Conservation (phyloP, 2,113 vertebrate genomes). For the Elaphurus davidianus region DNA sequence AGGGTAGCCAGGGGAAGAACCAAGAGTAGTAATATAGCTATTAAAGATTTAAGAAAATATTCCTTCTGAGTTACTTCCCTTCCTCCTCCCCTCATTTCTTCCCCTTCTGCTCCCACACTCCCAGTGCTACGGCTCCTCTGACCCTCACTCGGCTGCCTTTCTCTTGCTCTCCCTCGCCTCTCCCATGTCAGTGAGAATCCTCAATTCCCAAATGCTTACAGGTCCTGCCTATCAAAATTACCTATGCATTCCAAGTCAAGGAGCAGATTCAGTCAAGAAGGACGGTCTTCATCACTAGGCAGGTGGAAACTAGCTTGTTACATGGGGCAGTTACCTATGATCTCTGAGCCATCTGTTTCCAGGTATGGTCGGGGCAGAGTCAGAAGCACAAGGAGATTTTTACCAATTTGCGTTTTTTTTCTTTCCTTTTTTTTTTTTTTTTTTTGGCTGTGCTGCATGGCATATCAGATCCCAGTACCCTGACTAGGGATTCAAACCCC, state of each 20-base stretch:
- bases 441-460: not conserved
- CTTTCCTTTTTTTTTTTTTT: not conserved
- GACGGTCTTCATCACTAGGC: accelerated
- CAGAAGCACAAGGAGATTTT: not conserved
- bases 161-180: not conserved
- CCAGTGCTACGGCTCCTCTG: not conserved
- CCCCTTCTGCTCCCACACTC: not conserved
- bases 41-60: not conserved
- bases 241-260: not conserved
- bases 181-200: not conserved
- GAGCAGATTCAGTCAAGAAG: not conserved
- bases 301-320: not conserved
- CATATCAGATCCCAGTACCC: not conserved
- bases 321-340: too few relatives aligned
- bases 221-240: not conserved
- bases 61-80: not conserved
- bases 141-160: not conserved
- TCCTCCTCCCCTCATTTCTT: not conserved
- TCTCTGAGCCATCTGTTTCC: not conserved
- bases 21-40: not conserved
- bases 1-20: not conserved
- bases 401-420: not conserved
- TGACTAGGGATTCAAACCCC: not conserved
- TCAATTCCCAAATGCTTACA: not conserved
- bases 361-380: not conserved